Evolutionary conservation across 1,140 invertebrate genomes (phyloP).

Genomic region (Pseudobourletiella spinata): DNA sequence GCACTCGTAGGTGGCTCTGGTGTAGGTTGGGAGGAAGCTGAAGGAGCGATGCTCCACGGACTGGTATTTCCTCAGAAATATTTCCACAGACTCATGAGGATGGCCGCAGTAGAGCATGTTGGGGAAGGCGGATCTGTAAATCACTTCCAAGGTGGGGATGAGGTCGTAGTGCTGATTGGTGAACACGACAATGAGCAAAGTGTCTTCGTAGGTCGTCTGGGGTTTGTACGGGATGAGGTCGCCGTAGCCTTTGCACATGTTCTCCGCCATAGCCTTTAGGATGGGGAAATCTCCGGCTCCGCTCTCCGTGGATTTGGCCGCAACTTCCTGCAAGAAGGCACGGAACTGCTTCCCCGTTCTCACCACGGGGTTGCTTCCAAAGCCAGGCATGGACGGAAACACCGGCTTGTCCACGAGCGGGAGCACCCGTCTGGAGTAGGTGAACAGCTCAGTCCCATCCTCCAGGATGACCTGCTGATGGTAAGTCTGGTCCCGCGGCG

Average conservation of each 20-base stretch:
- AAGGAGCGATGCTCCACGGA: constrained; percentile 36
- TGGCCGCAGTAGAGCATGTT: constrained; percentile 41
- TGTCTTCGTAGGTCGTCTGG: constrained; percentile 24
- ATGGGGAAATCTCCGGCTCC: constrained; percentile 28
- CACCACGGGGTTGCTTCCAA: neutral
- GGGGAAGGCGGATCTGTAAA: constrained; percentile 38
- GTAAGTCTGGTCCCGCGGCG: neutral
- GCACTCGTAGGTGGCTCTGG: constrained; percentile 39
- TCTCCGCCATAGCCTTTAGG: constrained; percentile 37
- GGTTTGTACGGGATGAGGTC: constrained; percentile 34
- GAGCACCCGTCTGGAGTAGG: constrained; percentile 17
- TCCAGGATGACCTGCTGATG: constrained; percentile 20
- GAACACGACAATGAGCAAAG: constrained; percentile 39
- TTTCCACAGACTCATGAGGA: constrained; percentile 37
- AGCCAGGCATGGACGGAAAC: constrained; percentile 12
- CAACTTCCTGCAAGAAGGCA: constrained; percentile 24
- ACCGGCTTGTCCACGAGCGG: constrained; percentile 23
- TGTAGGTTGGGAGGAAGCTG: constrained; percentile 39
- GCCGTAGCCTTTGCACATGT: constrained; percentile 38
- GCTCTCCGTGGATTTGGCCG: constrained; percentile 19
- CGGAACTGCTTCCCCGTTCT: constrained; percentile 23
- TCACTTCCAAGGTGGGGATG: constrained; percentile 39
- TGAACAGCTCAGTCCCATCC: neutral
- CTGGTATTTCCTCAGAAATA: constrained; percentile 38
- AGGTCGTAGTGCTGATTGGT: constrained; percentile 39